Base-by-base conservation (phyloP, 1,140 invertebrate genomes). In the Sogatella furcifera region DNA sequence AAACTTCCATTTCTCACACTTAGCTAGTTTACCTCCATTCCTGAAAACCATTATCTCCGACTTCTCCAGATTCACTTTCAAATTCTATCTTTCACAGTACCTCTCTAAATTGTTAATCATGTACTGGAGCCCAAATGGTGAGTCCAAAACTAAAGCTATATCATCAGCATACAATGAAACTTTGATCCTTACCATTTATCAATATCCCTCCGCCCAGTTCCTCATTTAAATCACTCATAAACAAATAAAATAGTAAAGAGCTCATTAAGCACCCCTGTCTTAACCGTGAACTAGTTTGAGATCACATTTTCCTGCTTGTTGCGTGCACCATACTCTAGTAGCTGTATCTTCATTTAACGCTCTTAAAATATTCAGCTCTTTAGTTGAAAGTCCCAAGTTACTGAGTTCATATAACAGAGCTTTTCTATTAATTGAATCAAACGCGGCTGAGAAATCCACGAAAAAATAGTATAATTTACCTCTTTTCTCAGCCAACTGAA, bases 41-140 rank as follows among this genome's bases (percentile, higher is more conserved):
- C 57, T 59, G 43, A 66, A 68, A 28, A 64, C 60, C 14, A 67
- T 19, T 54, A 66, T 61, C 43, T 64, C 66, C 8, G 63, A 65
- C 60, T 68, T 68, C 13, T 63, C 64, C 1, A 57, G 34, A 28
- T 68, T 68, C 0, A 66, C 62, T 19, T 22, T 60, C 41, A 65
- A 52, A 10, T 52, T 46, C 31, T 55, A 64, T 1, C 21, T 1
- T 4, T 28, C 22, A 49, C 63, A 66, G 55, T 66, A 68, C 41
- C 66, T 52, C 42, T 59, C 38, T 17, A 68, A 13, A 1, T 52
- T 49, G 10, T 13, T 56, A 5, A 66, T 38, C 41, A 58, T 62
- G 55, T 53, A 55, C 52, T 55, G 43, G 21, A 68, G 44, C 9
- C 41, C 49, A 2, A 53, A 52, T n/a, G 28, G 24, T 4, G 44